These are phyloP conservation scores for human (Homo sapiens) DNA, from an alignment of 2,113 vertebrate species.

Conservation along the genomic window GRCh38 chr15:98381001-98381500, in stretches of 20 bases:
- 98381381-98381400: background rate
- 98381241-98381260: background rate
- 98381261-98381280: background rate
- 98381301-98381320: background rate
- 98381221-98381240: background rate
- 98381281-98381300: background rate
- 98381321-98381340: background rate
- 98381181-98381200: background rate
- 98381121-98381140: background rate
- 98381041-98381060: background rate
- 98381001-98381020: background rate
- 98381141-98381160: too few relatives aligned
- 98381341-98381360: background rate
- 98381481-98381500: background rate
- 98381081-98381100: background rate
- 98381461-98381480: background rate
- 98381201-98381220: background rate
- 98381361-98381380: background rate
- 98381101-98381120: background rate
- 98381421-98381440: background rate
- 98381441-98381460: background rate
- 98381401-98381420: background rate
- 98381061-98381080: background rate
- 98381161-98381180: too few relatives aligned
- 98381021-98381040: background rate